A percentile compares a stretch with the other conserved stretches of the same genome.
These are phyloP conservation scores for Prionace glauca DNA, from an alignment of 2,797 vertebrate species.

Conservation along the genomic window DNA sequence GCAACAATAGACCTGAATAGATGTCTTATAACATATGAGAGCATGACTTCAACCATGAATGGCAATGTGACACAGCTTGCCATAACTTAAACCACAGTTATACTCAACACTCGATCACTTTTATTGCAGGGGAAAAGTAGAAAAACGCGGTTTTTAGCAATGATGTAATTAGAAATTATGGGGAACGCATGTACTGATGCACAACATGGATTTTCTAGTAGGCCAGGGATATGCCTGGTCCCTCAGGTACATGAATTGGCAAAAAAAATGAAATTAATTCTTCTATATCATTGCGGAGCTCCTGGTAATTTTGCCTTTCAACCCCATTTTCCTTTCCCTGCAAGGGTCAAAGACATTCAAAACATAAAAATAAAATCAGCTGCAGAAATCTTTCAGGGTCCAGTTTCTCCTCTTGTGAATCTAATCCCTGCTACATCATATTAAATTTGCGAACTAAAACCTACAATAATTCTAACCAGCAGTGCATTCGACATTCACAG, in stretches of 20 bases:
- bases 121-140: neutral
- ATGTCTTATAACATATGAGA: neutral
- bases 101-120: slow-evolving; percentile 25
- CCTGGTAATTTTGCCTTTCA: neutral
- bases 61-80: neutral
- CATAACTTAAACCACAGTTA: neutral
- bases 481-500: slow-evolving; percentile 11
- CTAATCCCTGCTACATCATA: slow-evolving; percentile 21
- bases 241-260: neutral
- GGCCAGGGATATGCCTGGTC: neutral
- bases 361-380: neutral
- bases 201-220: slow-evolving; percentile 11
- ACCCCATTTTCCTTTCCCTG: neutral
- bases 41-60: neutral
- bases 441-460: slow-evolving; percentile 2
- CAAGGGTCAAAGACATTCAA: neutral
- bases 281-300: slow-evolving; percentile 2
- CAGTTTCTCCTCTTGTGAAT: slow-evolving; percentile 18
- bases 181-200: neutral
- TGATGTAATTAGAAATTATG: slow-evolving; percentile 12
- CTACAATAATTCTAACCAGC: slow-evolving; percentile 12
- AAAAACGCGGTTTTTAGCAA: neutral
- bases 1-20: neutral
- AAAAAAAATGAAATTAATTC: neutral
- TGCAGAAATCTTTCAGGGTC: neutral